These are phyloP conservation scores for Eulimnadia texana DNA, from an alignment of 1,140 invertebrate genomes.

Conservation along the genomic window DNA sequence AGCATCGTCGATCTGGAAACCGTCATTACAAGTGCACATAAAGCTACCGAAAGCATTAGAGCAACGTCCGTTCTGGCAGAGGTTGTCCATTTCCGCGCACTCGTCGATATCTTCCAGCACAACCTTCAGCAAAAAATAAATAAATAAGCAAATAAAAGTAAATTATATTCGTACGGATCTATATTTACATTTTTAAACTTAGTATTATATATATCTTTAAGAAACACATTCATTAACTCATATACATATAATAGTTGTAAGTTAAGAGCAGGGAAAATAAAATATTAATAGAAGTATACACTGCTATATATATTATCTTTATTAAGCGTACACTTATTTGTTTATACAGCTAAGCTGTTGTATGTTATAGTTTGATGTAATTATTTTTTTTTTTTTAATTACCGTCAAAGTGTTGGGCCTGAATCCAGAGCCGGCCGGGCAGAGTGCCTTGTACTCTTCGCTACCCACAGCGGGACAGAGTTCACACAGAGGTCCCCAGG, in stretches of 20 bases:
- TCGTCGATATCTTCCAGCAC: constrained; percentile 62
- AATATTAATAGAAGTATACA: no score
- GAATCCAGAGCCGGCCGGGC: constrained; percentile 69
- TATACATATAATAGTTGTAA: no score
- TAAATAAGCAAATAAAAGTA: neutral
- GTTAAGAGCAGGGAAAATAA: no score
- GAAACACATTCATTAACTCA: neutral
- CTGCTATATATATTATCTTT: no score
- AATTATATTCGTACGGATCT: no score
- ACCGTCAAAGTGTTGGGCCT: constrained; percentile 65
- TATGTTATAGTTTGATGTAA: no score
- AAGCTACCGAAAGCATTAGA: constrained; percentile 78
- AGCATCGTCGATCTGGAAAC: constrained; percentile 49
- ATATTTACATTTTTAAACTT: neutral
- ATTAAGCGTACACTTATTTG: no score
- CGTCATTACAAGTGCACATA: constrained; percentile 59
- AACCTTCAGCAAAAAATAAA: constrained; percentile 32
- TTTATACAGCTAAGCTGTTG: no score
- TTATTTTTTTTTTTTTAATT: no score
- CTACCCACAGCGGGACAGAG: constrained; percentile 52
- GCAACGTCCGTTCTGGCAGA: constrained; percentile 70
- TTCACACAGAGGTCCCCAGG: constrained; percentile 71
- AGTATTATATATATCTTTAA: neutral
- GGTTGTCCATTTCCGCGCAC: constrained; percentile 58
- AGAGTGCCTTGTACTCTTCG: constrained; percentile 58